These are phyloP conservation scores for Aquatica leii DNA, from an alignment of 2,888 invertebrate species.

Conservation along the genomic window DNA sequence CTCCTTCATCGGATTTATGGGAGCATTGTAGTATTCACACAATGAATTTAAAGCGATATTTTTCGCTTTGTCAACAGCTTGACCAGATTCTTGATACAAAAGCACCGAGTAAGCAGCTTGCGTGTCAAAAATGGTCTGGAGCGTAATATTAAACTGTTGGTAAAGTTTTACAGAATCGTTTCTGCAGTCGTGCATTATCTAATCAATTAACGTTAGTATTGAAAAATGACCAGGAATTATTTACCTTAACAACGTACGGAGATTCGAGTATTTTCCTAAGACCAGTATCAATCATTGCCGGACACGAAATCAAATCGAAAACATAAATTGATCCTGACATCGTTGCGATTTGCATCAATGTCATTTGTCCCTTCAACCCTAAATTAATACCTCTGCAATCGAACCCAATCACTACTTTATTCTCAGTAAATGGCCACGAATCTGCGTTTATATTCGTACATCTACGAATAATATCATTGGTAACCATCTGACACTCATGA, in stretches of 20 bases:
- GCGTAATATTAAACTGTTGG: conserved; percentile 83
- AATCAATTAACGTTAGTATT: conserved; percentile 32
- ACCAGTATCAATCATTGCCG: conserved; percentile 81
- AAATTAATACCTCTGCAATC: conserved; percentile 95
- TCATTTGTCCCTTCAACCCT: conserved; percentile 87
- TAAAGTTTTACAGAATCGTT: conserved; percentile 90
- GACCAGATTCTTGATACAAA: conserved; percentile 87
- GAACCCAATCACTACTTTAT: conserved; percentile 76
- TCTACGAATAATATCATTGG: conserved; percentile 68
- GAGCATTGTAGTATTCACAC: conserved; percentile 88
- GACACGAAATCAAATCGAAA: conserved; percentile 87
- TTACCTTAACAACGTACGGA: conserved; percentile 80
- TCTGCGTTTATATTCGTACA: conserved; percentile 60
- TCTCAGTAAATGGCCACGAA: conserved; percentile 56
- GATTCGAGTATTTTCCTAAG: conserved; percentile 82
- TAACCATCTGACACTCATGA: conserved; percentile 79
- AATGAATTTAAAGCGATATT: conserved; percentile 91
- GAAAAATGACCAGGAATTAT: conserved; percentile 15
- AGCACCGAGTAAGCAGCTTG: conserved; percentile 87
- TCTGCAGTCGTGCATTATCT: conserved; percentile 90
- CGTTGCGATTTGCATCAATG: conserved; percentile 86
- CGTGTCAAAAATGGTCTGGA: conserved; percentile 90
- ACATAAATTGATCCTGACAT: conserved; percentile 84
- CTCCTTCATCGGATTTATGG: conserved; percentile 90
- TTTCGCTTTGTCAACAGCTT: conserved; percentile 94